Evolutionary conservation across 2,113 vertebrate genomes (phyloP).

Genomic region (Globicephala melas): DNA sequence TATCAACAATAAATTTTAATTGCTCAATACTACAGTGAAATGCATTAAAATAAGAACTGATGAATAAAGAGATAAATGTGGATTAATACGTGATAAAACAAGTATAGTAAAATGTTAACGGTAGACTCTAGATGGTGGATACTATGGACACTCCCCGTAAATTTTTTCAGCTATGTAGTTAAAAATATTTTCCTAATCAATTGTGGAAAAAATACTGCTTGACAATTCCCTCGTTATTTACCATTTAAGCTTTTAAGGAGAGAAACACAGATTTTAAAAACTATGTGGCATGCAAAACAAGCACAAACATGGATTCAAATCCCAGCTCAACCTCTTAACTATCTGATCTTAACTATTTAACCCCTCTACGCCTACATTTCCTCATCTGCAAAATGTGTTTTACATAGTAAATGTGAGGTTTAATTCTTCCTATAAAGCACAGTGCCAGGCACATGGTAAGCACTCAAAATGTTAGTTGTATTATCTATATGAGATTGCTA

Average conservation of each 20-base stretch:
- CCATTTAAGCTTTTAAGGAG: background rate
- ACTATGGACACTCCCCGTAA: background rate
- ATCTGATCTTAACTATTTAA: background rate
- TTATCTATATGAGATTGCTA: background rate
- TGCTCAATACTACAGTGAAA: conserved; percentile 23
- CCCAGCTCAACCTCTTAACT: background rate
- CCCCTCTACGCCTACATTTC: background rate
- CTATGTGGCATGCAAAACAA: background rate
- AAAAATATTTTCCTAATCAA: conserved; percentile 33
- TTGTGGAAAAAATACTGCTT: background rate
- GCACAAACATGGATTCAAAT: conserved; percentile 27
- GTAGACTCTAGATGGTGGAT: background rate
- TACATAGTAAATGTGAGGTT: background rate
- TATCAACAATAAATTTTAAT: conserved; percentile 43
- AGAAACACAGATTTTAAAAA: background rate
- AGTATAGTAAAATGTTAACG: background rate
- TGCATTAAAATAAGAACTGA: conserved; percentile 8
- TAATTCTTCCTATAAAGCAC: conserved; percentile 4
- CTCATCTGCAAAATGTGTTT: background rate
- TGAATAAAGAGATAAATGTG: background rate
- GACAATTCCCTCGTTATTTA: background rate
- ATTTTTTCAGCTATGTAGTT: background rate
- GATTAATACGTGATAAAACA: background rate
- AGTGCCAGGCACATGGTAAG: background rate
- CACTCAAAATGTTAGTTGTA: background rate